Base-by-base conservation (phyloP, 2,888 invertebrate species). In the Diarsia mendica region DNA sequence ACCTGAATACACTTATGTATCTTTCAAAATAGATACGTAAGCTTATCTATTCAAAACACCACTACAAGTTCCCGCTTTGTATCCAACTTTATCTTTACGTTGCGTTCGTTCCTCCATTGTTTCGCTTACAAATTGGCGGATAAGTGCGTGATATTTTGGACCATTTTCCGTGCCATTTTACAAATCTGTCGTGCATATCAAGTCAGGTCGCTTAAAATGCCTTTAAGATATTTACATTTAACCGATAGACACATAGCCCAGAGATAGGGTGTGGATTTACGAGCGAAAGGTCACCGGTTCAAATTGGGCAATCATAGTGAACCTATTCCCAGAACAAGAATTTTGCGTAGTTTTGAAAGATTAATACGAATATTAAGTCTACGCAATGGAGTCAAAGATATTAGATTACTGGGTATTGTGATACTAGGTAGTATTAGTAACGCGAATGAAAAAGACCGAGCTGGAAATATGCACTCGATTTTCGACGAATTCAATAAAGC, bases 181-280 rank as follows among this genome's bases (percentile, higher is more conserved):
- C 85, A 85, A 85, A 84, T 83, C 84, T 84, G 77, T 83, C 87
- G 83, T 86, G 83, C 80, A 83, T 83, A 85, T 85, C 81, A 80
- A 83, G 73, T 39, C 73, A 77, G 74, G 83, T 85, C 74, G 75
- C 67, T 84, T 85, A 76, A 73, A 85, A 80, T 85, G 75, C 80
- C 84, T 86, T 70, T 77, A 67, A 76, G 84, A 84, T 86, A 86
- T 86, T 86, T 86, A 85, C 87, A 85, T 83, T 85, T 65, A 84
- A 85, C 65, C 80, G 84, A 84, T 80, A 83, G 81, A 72, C 63
- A 81, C 70, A 84, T 60, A 75, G 82, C 70, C 65, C 39, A 78
- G 71, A 82, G 84, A 86, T 87, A 86, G 80, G 86, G 87, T 84
- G 82, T 80, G 85, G 77, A 87, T 86, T 86, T 87, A 86, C 75